Percentiles rank a stretch among this genome's conserved stretches.
These are phyloP conservation scores for Theonella swinhoei DNA, from an alignment of 37 sponge, comb jelly and placozoan genomes.

Conservation along the genomic window DNA sequence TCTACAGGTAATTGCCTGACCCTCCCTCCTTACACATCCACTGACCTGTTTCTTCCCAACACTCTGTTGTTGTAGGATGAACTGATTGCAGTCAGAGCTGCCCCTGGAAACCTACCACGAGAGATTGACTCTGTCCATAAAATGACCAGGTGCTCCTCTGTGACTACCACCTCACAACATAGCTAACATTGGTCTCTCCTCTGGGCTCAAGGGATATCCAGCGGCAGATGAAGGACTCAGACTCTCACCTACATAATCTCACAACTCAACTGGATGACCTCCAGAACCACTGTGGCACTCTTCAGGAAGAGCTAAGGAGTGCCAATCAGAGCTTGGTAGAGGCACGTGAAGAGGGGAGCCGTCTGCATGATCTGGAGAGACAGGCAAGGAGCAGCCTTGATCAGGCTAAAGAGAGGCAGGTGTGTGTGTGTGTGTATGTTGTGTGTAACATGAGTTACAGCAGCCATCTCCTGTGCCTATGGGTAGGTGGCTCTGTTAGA, in stretches of 20 bases:
- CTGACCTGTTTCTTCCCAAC: background rate
- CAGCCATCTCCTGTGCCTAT: background rate
- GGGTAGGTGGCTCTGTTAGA: background rate
- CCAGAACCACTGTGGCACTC: background rate
- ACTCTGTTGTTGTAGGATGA: constrained; percentile 25
- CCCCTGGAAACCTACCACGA: constrained; percentile 49
- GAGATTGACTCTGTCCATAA: constrained; percentile 50
- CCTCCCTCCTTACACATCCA: background rate
- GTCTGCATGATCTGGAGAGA: constrained; percentile 19
- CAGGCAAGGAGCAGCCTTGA: constrained; percentile 18
- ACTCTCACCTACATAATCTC: constrained; percentile 8
- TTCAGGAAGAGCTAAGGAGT: background rate
- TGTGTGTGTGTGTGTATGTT: background rate
- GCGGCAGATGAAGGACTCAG: background rate
- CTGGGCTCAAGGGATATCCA: constrained; percentile 21
- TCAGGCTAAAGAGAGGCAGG: constrained; percentile 60
- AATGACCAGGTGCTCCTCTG: constrained; percentile 5
- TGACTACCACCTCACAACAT: background rate
- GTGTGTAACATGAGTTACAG: background rate
- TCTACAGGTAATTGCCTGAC: background rate
- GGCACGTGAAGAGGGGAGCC: background rate
- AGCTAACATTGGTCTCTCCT: too few species aligned
- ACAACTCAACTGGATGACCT: constrained; percentile 19
- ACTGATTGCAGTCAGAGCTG: constrained; percentile 23
- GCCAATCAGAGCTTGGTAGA: background rate